Conservation (phyloP, 2,888 invertebrate species). For the Nasonovia ribisnigri region DNA sequence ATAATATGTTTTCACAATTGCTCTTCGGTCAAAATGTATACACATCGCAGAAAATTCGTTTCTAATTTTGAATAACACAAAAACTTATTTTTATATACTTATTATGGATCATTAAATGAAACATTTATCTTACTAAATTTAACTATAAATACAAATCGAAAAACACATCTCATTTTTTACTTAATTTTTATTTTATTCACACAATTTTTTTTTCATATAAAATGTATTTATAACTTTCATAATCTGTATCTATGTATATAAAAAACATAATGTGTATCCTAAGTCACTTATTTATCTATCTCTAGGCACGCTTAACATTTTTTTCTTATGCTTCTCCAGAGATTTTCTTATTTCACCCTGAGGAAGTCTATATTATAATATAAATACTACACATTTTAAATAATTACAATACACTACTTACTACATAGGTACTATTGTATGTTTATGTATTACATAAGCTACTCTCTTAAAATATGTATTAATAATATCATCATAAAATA, state of each 20-base stretch:
- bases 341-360: neutral
- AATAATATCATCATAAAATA: no score
- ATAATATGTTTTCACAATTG: neutral
- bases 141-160: neutral
- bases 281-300: neutral
- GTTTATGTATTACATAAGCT: neutral
- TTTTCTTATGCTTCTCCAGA: constrained; percentile 8
- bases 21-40: neutral
- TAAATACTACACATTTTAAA: constrained; percentile 6
- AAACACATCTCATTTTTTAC: neutral
- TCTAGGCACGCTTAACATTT: neutral
- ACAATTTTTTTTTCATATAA: neutral
- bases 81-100: no score
- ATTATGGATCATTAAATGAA: neutral
- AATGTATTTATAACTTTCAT: neutral
- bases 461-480: neutral
- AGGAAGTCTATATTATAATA: neutral
- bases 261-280: neutral
- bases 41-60: neutral
- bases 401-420: neutral
- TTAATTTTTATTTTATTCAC: neutral
- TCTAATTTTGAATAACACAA: neutral
- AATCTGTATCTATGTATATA: neutral
- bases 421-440: no score
- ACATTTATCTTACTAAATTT: neutral